Conservation (phyloP, 92 coral and sea anemone species). For the Metridium senile region DNA sequence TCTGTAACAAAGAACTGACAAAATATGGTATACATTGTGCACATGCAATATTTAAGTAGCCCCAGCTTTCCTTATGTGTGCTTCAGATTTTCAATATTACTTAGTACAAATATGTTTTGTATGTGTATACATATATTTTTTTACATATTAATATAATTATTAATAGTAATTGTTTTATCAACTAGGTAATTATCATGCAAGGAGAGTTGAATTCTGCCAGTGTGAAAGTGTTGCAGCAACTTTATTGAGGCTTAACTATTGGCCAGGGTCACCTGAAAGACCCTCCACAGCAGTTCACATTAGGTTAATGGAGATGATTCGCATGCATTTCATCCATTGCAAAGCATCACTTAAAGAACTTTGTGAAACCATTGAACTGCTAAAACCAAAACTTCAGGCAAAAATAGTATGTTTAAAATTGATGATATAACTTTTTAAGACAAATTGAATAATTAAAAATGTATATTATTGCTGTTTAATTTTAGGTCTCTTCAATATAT, state of each 20-base stretch:
- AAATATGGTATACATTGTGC: too few relatives aligned
- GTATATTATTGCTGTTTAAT: too few relatives aligned
- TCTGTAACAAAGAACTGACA: too few relatives aligned
- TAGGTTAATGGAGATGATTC: slow-evolving; percentile 42
- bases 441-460: too few relatives aligned
- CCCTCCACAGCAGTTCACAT: slow-evolving; percentile 42
- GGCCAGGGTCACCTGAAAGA: slow-evolving; percentile 66
- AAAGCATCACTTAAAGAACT: slow-evolving; percentile 24
- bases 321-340: slow-evolving; percentile 6
- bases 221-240: slow-evolving; percentile 62
- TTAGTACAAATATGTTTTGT: too few relatives aligned
- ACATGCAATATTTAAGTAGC: too few relatives aligned
- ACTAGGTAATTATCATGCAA: slow-evolving; percentile 56
- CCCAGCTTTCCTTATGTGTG: too few relatives aligned
- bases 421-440: too few relatives aligned
- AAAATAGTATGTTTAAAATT: slow-evolving; percentile 20
- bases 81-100: too few relatives aligned
- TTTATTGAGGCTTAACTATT: slow-evolving; percentile 41
- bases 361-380: slow-evolving; percentile 10
- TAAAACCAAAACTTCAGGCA: slow-evolving; percentile 14
- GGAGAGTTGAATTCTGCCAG: slow-evolving; percentile 44
- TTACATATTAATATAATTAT: too few relatives aligned
- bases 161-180: too few relatives aligned
- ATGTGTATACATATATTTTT: too few relatives aligned
- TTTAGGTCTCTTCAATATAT: neutral